These are phyloP conservation scores for Sarcophilus harrisii DNA, from an alignment of 2,797 vertebrate genomes.

Conservation along the genomic window DNA sequence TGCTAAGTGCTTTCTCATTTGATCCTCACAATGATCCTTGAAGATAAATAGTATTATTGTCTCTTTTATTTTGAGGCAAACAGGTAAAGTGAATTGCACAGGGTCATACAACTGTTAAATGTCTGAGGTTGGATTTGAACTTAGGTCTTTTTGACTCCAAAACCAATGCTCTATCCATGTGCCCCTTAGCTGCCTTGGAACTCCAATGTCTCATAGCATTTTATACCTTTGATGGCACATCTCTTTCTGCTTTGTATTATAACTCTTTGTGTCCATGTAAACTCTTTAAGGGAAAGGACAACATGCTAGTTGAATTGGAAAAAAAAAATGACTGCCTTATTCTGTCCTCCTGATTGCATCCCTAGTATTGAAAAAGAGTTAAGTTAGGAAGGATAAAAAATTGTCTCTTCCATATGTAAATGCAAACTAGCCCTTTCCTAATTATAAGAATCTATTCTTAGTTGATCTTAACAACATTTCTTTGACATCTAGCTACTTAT, in stretches of 20 bases:
- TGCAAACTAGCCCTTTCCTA: background rate
- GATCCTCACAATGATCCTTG: background rate
- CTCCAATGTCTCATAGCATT: background rate
- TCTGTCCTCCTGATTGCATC: background rate
- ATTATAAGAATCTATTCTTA: background rate
- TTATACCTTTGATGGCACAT: background rate
- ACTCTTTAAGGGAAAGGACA: background rate
- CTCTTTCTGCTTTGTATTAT: background rate
- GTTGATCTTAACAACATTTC: background rate
- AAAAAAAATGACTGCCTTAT: background rate
- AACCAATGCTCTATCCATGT: background rate
- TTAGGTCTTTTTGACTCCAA: background rate
- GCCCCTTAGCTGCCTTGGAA: background rate
- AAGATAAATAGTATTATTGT: background rate
- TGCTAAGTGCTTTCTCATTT: background rate
- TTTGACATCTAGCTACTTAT: background rate
- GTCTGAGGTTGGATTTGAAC: background rate
- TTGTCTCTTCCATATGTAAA: background rate
- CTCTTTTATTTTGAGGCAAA: background rate
- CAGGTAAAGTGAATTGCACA: background rate
- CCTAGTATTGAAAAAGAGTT: background rate
- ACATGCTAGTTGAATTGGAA: background rate
- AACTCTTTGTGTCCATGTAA: background rate
- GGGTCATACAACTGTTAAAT: background rate
- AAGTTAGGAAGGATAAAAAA: background rate